These are phyloP conservation scores for Callochromis pleurospilus DNA, from an alignment of 2,113 vertebrate species.

Conservation along the genomic window DNA sequence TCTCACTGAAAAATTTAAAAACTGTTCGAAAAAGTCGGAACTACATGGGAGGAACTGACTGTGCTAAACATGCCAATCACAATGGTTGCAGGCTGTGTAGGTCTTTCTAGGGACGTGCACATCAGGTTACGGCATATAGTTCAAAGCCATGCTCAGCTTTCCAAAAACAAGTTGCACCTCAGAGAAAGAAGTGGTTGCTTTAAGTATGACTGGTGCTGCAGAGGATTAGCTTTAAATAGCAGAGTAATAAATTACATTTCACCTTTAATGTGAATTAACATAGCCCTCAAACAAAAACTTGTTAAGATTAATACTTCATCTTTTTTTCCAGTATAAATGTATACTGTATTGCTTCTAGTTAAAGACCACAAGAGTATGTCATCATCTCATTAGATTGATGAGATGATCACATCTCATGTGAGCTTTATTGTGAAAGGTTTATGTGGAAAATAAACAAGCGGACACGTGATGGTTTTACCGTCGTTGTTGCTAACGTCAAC, in stretches of 20 bases:
- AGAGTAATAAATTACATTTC: not conserved
- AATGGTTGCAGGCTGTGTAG: not conserved
- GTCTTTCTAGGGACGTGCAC: not conserved
- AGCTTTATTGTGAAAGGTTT: no score
- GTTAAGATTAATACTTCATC: not conserved
- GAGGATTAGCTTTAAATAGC: not conserved
- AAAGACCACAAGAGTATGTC: fast-evolving
- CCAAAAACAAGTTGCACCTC: fast-evolving
- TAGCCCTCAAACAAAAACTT: not conserved
- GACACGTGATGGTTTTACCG: no score
- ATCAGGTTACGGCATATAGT: not conserved
- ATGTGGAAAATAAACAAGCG: no score
- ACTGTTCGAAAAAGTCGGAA: not conserved
- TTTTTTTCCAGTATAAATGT: not conserved
- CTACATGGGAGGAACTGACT: fast-evolving
- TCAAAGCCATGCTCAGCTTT: not conserved
- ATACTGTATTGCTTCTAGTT: fast-evolving
- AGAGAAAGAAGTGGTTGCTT: not conserved
- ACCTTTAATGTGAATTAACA: not conserved
- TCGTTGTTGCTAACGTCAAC: no score
- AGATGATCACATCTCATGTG: no score
- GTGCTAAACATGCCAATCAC: not conserved
- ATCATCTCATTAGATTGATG: not conserved
- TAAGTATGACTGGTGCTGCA: not conserved
- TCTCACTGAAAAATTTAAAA: fast-evolving